Evolutionary conservation across 1,140 invertebrate species (phyloP), one percentile per base, ranked within the genome.

Genomic region (Acromyrmex echinatior): DNA sequence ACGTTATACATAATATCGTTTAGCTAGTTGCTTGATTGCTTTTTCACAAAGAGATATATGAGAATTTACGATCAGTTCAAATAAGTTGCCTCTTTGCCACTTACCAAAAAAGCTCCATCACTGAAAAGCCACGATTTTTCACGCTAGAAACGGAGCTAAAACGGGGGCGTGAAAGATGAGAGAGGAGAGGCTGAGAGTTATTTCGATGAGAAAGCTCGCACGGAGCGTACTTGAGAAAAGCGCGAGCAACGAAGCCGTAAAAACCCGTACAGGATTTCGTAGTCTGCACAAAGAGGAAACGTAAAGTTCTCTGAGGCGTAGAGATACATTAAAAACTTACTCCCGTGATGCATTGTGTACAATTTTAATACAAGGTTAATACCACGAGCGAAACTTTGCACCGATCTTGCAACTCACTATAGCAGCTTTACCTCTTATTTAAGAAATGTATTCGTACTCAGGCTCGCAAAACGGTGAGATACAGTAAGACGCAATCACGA

Each of bases 121-220:
- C 76, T 86, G 71, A 71, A 87, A 78, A 84, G 62, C 35, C 51
- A 70, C 62, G 49, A 89, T 89, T 89, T 89, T 80, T 90, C 88
- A 89, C 85, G 25, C 35, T 56, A 84, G 71, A 56, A 76, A 49
- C 70, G 35, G 62, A 10, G 77, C 18, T 78, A 21, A 16, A 66
- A 65, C 21, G 51, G 10, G 21, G 21, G 14, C 60, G 74, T 74
- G 80, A 63, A 87, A 88, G 73, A 60, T 25, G 71, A 70, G 65
- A 66, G 76, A 80, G 25, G 16, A 21, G 35, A 70, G 51, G 58
- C 81, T 62, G 80, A 84, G 89, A 82, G 78, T 68, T 74, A 82
- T 87, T 71, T 87, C 77, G 56, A 77, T 89, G 84, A 62, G 76
- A 80, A 80, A 65, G 39, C 85, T 82, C 31, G 51, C 14, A 12